Conservation (phyloP, 2,888 invertebrate species). For the Byasa hedistus region DNA sequence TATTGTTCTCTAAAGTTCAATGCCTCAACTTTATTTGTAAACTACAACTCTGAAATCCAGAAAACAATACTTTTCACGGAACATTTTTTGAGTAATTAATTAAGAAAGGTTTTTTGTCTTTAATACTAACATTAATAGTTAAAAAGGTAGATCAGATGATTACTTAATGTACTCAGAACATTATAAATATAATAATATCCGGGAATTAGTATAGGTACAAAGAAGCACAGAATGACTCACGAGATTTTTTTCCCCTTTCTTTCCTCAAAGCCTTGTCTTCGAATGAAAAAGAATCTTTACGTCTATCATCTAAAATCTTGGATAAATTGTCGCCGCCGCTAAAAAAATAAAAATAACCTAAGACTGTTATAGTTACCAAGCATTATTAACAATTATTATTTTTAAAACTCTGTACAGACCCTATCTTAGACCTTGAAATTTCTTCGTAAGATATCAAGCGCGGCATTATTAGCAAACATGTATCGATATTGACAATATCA, state of each 20-base stretch:
- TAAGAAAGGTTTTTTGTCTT: too few species aligned
- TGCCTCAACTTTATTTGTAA: background rate
- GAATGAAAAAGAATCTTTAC: conserved; percentile 15
- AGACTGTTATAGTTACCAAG: background rate
- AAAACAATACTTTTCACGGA: too few species aligned
- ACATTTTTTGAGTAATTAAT: too few species aligned
- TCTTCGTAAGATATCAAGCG: conserved; percentile 47
- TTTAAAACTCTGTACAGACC: conserved; percentile 36
- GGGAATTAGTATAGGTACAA: too few species aligned
- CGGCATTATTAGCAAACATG: conserved; percentile 53
- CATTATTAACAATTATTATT: too few species aligned
- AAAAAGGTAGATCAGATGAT: too few species aligned
- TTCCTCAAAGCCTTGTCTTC: conserved; percentile 13
- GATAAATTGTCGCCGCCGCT: conserved; percentile 20
- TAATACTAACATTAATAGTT: too few species aligned
- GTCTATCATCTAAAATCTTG: conserved; percentile 25
- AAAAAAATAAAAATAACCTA: background rate
- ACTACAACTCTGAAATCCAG: background rate
- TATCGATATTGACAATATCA: conserved; percentile 68
- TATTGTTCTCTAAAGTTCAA: background rate
- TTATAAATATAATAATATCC: too few species aligned
- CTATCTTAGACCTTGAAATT: conserved; percentile 32
- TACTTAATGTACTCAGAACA: too few species aligned
- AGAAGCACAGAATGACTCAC: conserved; percentile 9
- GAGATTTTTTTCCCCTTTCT: conserved; percentile 19